phyloP scores from a whole-genome alignment of 2,113 vertebrate species.

The Saguinus imperator region DNA sequence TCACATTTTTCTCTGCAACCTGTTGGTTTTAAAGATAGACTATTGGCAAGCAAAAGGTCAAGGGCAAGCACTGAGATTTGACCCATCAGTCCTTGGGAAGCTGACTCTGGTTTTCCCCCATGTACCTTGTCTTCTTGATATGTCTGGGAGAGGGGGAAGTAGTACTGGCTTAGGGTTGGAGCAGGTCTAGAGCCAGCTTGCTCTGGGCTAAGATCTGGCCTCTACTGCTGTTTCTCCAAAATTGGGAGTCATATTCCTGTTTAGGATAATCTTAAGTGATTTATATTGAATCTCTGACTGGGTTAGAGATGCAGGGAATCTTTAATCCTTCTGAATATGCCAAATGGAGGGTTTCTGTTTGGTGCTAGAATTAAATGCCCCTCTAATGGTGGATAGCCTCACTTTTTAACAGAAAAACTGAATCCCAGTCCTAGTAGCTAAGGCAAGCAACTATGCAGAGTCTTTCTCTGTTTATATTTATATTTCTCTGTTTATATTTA shows the following conservation, averaged over 20 bases:
- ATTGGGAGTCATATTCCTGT: background rate
- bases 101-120: background rate
- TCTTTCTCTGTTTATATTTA: background rate
- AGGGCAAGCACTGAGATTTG: background rate
- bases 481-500: background rate
- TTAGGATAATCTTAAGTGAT: background rate
- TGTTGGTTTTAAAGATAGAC: background rate
- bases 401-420: background rate
- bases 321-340: background rate
- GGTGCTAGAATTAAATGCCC: background rate
- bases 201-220: background rate
- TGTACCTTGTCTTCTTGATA: fast-evolving
- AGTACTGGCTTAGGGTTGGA: fast-evolving
- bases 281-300: background rate
- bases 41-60: background rate
- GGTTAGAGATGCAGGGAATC: background rate
- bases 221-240: background rate
- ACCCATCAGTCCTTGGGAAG: background rate
- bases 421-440: background rate
- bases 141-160: too few species aligned
- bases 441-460: background rate
- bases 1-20: background rate
- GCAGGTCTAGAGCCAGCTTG: background rate
- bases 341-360: background rate
- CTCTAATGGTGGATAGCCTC: background rate